Conservation (phyloP, 2,113 vertebrate species). For the Sphyrna mokarran region DNA sequence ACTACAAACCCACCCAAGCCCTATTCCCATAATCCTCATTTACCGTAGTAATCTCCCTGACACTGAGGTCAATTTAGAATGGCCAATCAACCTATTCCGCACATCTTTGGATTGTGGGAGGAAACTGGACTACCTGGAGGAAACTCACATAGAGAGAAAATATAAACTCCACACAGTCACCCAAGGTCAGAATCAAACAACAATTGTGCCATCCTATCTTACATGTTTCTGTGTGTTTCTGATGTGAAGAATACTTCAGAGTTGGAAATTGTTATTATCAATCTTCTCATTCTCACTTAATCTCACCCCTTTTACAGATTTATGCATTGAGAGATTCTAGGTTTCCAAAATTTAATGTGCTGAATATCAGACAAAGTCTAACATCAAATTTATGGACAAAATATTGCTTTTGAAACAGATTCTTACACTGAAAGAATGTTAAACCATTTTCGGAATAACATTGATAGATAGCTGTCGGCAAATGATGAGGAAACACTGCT, state of each 20-base stretch:
- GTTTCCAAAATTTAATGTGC: background rate
- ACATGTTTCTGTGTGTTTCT: background rate
- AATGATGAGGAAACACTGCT: background rate
- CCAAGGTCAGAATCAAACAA: no score
- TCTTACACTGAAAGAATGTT: background rate
- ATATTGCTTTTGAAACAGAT: background rate
- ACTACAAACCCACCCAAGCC: no score
- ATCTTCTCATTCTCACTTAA: background rate
- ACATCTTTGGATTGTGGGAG: no score
- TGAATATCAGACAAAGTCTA: background rate
- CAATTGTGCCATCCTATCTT: no score
- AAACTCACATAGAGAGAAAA: no score
- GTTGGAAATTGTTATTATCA: background rate
- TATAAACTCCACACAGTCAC: no score
- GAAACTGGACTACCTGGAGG: no score
- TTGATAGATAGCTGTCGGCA: background rate
- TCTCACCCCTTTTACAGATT: background rate
- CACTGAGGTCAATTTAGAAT: no score
- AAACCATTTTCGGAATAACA: background rate
- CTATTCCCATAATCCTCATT: no score
- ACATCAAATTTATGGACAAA: background rate
- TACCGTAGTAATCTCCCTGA: no score
- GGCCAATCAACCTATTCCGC: no score
- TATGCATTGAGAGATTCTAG: background rate
- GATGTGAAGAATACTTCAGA: background rate